Base-by-base conservation (phyloP, 2,113 vertebrate species). In the Tichodroma muraria region DNA sequence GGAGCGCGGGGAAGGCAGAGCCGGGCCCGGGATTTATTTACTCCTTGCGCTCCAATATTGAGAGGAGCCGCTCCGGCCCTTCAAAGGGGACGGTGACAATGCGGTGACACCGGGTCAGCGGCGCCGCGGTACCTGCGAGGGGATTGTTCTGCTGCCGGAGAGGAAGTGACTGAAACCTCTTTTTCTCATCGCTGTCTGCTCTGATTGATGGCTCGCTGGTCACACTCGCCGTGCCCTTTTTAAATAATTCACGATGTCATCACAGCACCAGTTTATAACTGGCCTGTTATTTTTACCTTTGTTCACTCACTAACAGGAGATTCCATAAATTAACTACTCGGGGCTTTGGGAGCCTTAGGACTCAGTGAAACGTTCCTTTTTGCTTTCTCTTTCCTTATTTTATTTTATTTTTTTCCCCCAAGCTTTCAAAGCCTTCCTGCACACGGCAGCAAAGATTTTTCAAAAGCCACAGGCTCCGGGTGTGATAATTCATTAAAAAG, bases 231-330 rank as follows among this genome's bases (percentile, higher is more conserved):
- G 98, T 99, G 99, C 98, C 99, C 99, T 99, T 99, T 99, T 99
- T 99, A 99, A 99, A 99, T 99, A 99, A 99, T 99, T 99, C 99
- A 99, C 99, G 98, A 99, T 98, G 98, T 98, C 98, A 99, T 99
- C 98, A 98, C 98, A 98, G 99, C 98, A 99, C 98, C 98, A 99
- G 98, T 98, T 99, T 99, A 99, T 99, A 99, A 99, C 99, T 97
- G 97, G 98, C 98, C 98, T 99, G 98, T 99, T 99, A 99, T 99
- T 99, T 99, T 99, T 99, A 99, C 98, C 99, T 99, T 99, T 99
- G 98, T 99, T 98, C 98, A 94, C 98, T 98, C 97, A 97, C 98
- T 98, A 99, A 98, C 98, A 98, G 98, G 98, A 99, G 98, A 98
- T 98, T 98, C 98, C 98, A 99, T 98, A 99, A 99, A 99, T 98